Percentiles rank a stretch among this genome's conserved stretches.
phyloP scores from a whole-genome alignment of 2,797 vertebrate genomes.

The Carduelis carduelis region DNA sequence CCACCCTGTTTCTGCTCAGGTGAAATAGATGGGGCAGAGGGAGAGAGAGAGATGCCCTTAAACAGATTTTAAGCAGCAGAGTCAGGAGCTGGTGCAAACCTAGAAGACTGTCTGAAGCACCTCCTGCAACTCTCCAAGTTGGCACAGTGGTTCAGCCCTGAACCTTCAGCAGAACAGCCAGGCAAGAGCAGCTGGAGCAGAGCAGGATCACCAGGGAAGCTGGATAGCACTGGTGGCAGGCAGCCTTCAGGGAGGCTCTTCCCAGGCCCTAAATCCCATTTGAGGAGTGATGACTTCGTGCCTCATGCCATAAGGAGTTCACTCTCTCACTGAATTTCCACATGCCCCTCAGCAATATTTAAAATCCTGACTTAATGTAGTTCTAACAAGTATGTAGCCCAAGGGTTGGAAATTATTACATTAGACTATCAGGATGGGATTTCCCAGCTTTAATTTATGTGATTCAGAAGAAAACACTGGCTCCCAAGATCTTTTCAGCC shows the following conservation, averaged over 20 bases:
- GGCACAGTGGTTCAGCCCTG: neutral
- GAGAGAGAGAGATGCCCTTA: neutral
- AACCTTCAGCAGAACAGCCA: accelerated
- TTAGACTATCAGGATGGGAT: neutral
- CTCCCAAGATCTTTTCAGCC: neutral
- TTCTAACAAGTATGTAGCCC: neutral
- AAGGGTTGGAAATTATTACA: neutral
- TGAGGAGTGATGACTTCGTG: neutral
- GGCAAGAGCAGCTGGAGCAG: neutral
- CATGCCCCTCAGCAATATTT: neutral
- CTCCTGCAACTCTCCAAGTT: neutral
- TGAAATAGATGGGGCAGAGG: neutral
- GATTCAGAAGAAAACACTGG: neutral
- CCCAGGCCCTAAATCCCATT: neutral
- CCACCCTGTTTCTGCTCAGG: neutral
- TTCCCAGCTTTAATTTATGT: neutral
- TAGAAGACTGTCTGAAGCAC: neutral
- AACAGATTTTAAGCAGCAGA: neutral
- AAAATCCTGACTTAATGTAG: neutral
- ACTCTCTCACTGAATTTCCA: neutral
- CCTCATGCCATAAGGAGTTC: accelerated
- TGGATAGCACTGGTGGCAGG: neutral
- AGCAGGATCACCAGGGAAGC: neutral
- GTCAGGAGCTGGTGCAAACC: neutral
- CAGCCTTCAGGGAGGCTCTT: neutral